Percentiles rank a stretch among this genome's conserved stretches.
Conservation (phyloP, 2,113 vertebrate species). For the Callipepla californica region DNA sequence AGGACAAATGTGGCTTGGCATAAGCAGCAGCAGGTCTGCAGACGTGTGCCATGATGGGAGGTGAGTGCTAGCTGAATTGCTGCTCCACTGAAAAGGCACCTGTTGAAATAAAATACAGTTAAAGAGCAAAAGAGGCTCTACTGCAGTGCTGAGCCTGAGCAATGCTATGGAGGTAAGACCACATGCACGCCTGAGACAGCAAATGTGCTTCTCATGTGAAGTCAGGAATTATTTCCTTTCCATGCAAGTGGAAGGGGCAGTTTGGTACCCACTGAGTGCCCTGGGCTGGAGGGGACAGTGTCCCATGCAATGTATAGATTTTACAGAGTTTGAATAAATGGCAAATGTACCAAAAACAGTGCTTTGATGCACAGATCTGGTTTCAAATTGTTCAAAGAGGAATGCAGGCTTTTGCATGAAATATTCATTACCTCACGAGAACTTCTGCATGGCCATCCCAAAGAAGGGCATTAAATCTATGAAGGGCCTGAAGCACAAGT, state of each 20-base stretch:
- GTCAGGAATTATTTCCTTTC: not conserved
- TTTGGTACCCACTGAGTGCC: not conserved
- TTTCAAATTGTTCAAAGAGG: not conserved
- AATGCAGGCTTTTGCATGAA: not conserved
- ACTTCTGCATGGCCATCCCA: not conserved
- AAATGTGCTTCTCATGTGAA: rapidly evolving
- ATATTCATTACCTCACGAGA: not conserved
- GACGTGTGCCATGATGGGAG: conserved; percentile 54
- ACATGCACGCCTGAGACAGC: not conserved
- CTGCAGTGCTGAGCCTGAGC: not conserved
- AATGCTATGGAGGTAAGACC: not conserved
- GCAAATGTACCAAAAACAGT: not conserved
- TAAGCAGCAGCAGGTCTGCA: conserved; percentile 46
- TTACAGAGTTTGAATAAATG: not conserved
- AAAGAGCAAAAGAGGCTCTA: not conserved
- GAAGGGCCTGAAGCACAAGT: no score
- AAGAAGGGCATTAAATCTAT: no score
- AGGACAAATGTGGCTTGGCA: conserved; percentile 44
- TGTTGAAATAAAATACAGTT: conserved; percentile 61
- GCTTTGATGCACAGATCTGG: not conserved
- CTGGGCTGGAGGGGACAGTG: not conserved
- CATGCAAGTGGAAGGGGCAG: not conserved
- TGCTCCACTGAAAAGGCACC: conserved; percentile 28
- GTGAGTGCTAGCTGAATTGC: conserved; percentile 55
- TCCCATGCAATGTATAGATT: not conserved